These are phyloP conservation scores for Vanessa cardui DNA, from an alignment of 2,888 invertebrate genomes.

Conservation along the genomic window DNA sequence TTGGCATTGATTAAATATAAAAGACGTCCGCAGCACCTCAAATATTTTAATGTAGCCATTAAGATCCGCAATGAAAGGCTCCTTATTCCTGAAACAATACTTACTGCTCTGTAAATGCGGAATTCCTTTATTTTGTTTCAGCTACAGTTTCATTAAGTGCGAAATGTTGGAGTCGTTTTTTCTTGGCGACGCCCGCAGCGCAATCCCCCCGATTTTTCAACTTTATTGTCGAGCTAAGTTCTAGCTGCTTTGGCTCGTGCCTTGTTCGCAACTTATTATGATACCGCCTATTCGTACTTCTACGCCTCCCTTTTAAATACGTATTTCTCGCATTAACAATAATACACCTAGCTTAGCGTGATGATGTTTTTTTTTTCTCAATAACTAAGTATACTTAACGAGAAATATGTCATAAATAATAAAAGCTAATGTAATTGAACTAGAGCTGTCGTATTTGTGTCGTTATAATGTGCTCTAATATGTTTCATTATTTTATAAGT, in stretches of 20 bases:
- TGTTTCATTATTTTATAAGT: too few relatives aligned
- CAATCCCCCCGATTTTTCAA: constrained; percentile 78
- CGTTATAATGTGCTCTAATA: too few relatives aligned
- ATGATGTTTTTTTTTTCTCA: too few relatives aligned
- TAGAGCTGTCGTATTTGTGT: too few relatives aligned
- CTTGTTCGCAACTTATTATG: constrained; percentile 62
- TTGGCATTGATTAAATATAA: constrained; percentile 49
- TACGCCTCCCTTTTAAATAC: constrained; percentile 29
- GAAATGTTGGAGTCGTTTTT: constrained; percentile 76
- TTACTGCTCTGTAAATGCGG: constrained; percentile 68
- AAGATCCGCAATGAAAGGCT: constrained; percentile 58
- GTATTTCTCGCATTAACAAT: neutral
- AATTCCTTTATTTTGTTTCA: constrained; percentile 76
- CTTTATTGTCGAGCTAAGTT: constrained; percentile 74
- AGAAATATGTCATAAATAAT: too few relatives aligned
- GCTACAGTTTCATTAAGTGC: constrained; percentile 81
- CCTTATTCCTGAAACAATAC: constrained; percentile 67
- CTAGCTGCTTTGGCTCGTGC: constrained; percentile 53
- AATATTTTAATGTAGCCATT: constrained; percentile 64
- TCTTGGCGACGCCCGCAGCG: constrained; percentile 68
- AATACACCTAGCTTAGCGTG: too few relatives aligned
- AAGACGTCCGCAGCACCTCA: constrained; percentile 50
- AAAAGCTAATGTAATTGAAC: too few relatives aligned
- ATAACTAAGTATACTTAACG: too few relatives aligned
- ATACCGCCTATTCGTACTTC: constrained; percentile 52